Evolutionary conservation across 2,888 invertebrate species (phyloP).

Genomic region (Nowickia ferox): DNA sequence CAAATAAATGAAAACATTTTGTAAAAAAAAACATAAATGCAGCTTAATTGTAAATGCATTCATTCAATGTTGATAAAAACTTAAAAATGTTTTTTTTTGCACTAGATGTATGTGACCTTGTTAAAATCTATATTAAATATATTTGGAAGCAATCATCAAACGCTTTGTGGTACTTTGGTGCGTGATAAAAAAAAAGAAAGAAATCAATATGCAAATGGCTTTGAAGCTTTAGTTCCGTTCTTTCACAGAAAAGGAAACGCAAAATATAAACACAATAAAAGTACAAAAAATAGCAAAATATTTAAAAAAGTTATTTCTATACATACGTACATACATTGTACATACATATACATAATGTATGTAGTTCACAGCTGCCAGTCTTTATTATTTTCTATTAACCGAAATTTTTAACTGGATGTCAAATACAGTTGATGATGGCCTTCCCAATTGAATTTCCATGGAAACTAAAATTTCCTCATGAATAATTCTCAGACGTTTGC

Average conservation of each 20-base stretch:
- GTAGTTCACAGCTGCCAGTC: no score
- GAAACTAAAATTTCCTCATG: neutral
- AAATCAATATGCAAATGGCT: constrained; percentile 54
- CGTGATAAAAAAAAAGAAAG: constrained; percentile 36
- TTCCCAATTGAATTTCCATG: no score
- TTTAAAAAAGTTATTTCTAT: no score
- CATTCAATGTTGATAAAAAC: constrained; percentile 15
- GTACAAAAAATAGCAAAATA: neutral
- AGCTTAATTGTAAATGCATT: constrained; percentile 8
- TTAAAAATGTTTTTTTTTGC: constrained; percentile 14
- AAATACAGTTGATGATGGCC: neutral
- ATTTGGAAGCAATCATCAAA: constrained; percentile 14
- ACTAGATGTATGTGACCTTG: constrained; percentile 41
- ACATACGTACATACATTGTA: no score
- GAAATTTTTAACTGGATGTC: neutral
- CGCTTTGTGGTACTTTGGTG: constrained; percentile 21
- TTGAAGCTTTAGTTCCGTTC: constrained; percentile 22
- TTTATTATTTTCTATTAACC: no score
- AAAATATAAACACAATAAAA: constrained; percentile 10
- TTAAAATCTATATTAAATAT: constrained; percentile 16
- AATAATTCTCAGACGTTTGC: constrained; percentile 5
- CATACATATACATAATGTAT: no score
- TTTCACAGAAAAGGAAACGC: constrained; percentile 1
- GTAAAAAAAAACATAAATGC: constrained; percentile 12
- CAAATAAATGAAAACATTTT: constrained; percentile 23